These are phyloP conservation scores for Amblyopsis rosae DNA, from an alignment of 2,113 vertebrate genomes.

Conservation along the genomic window DNA sequence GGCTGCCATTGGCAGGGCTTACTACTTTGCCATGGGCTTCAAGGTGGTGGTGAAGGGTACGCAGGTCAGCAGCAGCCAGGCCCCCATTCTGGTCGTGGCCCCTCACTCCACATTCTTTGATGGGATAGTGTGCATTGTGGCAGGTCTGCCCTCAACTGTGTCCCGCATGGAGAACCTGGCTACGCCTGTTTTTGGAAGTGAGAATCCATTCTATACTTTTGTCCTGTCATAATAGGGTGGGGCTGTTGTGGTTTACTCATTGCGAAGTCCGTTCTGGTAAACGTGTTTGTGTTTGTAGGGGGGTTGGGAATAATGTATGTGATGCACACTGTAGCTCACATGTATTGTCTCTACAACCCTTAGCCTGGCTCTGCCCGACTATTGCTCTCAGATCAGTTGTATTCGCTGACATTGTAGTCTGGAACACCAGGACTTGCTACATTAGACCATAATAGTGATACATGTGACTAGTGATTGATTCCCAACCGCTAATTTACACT, in stretches of 20 bases:
- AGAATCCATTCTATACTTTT: slow-evolving; percentile 60
- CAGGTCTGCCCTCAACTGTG: slow-evolving; percentile 89
- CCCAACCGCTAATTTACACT: too few relatives aligned
- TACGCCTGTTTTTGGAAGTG: slow-evolving; percentile 88
- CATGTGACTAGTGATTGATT: too few relatives aligned
- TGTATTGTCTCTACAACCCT: too few relatives aligned
- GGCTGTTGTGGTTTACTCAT: background rate
- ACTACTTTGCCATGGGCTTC: slow-evolving; percentile 91
- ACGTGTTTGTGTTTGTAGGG: background rate
- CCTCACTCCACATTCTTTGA: slow-evolving; percentile 98
- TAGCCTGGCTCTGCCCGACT: too few relatives aligned
- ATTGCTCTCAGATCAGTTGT: too few relatives aligned
- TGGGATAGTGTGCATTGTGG: slow-evolving; percentile 83
- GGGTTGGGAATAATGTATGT: too few relatives aligned
- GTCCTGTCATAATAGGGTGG: background rate
- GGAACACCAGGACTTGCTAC: too few relatives aligned
- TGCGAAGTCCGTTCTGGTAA: background rate
- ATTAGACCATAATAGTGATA: too few relatives aligned
- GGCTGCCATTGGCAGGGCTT: slow-evolving; percentile 74
- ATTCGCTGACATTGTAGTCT: too few relatives aligned
- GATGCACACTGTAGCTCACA: too few relatives aligned
- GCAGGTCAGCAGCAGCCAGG: slow-evolving; percentile 75
- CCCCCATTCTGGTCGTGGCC: slow-evolving; percentile 88
- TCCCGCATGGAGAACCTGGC: slow-evolving; percentile 87
- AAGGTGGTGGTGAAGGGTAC: slow-evolving; percentile 84